A percentile compares a stretch with the other conserved stretches of the same genome.
These are phyloP conservation scores for Papilio xuthus DNA, from an alignment of 1,140 invertebrate species.

Conservation along the genomic window DNA sequence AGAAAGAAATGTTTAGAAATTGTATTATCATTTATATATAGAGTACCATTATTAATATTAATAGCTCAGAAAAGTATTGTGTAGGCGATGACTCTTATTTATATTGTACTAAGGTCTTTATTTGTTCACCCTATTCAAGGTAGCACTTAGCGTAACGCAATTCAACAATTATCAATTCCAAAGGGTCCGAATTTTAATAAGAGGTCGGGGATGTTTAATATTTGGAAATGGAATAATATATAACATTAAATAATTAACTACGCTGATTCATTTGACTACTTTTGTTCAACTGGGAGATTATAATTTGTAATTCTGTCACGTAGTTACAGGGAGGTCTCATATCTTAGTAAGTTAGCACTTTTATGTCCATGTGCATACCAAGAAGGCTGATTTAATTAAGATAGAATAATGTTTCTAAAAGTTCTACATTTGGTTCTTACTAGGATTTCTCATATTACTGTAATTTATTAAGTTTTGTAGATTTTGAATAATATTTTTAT, in stretches of 20 bases:
- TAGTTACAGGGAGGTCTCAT: background rate
- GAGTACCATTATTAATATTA: background rate
- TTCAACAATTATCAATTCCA: conserved; percentile 26
- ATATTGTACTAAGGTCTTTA: background rate
- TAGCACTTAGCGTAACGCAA: conserved; percentile 3
- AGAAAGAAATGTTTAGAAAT: too few relatives aligned
- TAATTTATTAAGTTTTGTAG: background rate
- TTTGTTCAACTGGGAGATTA: background rate
- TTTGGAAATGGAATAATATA: background rate
- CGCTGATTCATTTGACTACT: conserved; percentile 10
- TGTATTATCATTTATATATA: background rate
- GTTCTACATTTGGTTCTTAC: background rate
- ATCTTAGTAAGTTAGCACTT: background rate
- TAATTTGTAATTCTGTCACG: conserved; percentile 6
- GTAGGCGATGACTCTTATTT: background rate
- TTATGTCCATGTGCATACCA: background rate
- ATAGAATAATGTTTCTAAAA: background rate
- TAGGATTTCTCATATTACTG: background rate
- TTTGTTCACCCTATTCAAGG: background rate
- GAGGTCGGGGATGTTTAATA: background rate
- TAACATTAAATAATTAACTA: conserved; percentile 1
- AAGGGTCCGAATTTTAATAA: conserved; percentile 11
- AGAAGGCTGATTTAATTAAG: background rate
- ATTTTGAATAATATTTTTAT: too few relatives aligned
- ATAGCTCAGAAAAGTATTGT: background rate